A percentile compares a stretch with the other conserved stretches of the same genome.
Evolutionary conservation across 2,888 invertebrate genomes (phyloP).

Genomic region (Antheraea assamensis): DNA sequence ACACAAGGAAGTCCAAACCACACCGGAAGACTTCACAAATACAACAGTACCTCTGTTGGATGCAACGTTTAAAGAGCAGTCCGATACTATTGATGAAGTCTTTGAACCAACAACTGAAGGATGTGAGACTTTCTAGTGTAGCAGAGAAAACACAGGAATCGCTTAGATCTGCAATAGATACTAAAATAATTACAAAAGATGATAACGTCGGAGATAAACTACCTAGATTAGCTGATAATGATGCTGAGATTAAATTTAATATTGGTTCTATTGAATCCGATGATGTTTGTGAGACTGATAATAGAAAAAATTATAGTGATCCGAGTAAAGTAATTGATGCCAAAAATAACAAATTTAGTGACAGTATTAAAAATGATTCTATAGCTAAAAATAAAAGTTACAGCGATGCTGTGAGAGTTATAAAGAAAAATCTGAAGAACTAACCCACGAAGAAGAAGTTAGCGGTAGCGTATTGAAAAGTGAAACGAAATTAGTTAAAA

Average conservation of each 20-base stretch:
- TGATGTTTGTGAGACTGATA: constrained; percentile 20
- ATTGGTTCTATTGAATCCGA: neutral
- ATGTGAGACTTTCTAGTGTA: neutral
- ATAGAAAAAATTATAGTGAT: constrained; percentile 22
- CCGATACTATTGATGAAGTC: neutral
- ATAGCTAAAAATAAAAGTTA: constrained; percentile 21
- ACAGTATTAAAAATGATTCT: constrained; percentile 13
- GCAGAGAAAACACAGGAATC: neutral
- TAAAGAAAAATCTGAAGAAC: constrained; percentile 51
- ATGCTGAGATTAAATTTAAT: constrained; percentile 16
- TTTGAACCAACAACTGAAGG: neutral
- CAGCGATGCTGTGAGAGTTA: constrained; percentile 28
- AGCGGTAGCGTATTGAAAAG: constrained; percentile 48
- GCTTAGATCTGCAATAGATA: constrained; percentile 17
- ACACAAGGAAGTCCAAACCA: constrained; percentile 6
- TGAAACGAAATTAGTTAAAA: constrained; percentile 56
- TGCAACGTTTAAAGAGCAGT: neutral
- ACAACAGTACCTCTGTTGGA: neutral
- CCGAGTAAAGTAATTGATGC: constrained; percentile 9
- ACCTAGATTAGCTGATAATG: constrained; percentile 9
- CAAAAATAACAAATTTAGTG: constrained; percentile 17
- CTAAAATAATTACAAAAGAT: constrained; percentile 1
- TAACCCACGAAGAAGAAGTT: constrained; percentile 53
- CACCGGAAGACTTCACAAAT: neutral
- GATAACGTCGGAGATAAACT: constrained; percentile 14